Conservation (phyloP, 2,113 vertebrate species). For the Xiphias gladius region DNA sequence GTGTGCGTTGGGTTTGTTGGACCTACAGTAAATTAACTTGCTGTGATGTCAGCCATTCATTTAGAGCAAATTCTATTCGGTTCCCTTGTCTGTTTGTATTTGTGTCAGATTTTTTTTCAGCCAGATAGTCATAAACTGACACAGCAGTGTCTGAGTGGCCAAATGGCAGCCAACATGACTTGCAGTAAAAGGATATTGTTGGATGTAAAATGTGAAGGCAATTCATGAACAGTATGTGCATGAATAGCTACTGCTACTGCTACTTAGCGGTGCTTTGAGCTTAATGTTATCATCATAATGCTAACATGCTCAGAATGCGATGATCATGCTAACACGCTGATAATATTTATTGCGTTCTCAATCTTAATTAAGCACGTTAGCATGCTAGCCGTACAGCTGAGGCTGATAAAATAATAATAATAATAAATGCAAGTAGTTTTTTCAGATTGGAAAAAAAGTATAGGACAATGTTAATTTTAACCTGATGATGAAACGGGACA, state of each 20-base stretch:
- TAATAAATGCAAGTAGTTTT: too few species aligned
- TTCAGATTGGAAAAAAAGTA: not conserved
- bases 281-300: too few species aligned
- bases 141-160: too few species aligned
- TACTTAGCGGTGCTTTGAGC: too few species aligned
- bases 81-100: not conserved
- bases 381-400: not conserved
- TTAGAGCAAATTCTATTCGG: not conserved
- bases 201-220: not conserved
- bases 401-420: too few species aligned
- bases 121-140: not conserved
- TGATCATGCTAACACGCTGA: not conserved
- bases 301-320: not conserved
- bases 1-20: not conserved
- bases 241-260: too few species aligned
- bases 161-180: too few species aligned
- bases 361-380: not conserved
- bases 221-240: not conserved
- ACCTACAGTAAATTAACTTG: constrained; percentile 27
- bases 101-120: too few species aligned
- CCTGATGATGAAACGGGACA: too few species aligned
- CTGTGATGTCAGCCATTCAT: not conserved
- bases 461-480: too few species aligned
- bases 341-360: not conserved
- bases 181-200: not conserved